Percentiles rank a stretch among this genome's conserved stretches.
Conservation (phyloP, 1,140 invertebrate genomes). For the Penaeus chinensis region DNA sequence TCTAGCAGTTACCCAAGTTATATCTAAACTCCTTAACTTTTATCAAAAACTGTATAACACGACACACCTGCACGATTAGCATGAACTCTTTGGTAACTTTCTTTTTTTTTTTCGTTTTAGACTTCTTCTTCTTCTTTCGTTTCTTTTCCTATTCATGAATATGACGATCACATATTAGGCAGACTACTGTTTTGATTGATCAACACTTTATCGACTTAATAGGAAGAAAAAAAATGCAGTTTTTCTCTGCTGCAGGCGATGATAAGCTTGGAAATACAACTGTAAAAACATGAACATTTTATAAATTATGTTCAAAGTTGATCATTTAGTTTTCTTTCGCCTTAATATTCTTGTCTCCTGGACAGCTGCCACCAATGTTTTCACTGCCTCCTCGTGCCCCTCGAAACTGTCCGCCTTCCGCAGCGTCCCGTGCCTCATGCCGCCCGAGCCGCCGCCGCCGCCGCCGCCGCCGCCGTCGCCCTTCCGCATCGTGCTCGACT, state of each 20-base stretch:
- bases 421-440: constrained; percentile 69
- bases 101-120: not conserved
- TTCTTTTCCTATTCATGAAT: not conserved
- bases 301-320: not conserved
- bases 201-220: constrained; percentile 34
- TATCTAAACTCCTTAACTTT: not conserved
- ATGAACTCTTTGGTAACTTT: constrained; percentile 28
- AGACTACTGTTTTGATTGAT: constrained; percentile 18
- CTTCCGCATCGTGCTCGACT: constrained; percentile 63
- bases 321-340: constrained; percentile 65
- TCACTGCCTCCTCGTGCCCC: constrained; percentile 79
- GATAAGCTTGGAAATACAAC: constrained; percentile 45
- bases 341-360: constrained; percentile 75
- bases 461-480: constrained; percentile 62
- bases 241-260: constrained; percentile 45
- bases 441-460: constrained; percentile 65
- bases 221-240: constrained; percentile 24
- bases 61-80: constrained; percentile 6
- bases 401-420: constrained; percentile 78
- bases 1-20: not conserved
- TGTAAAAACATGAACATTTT: constrained; percentile 37
- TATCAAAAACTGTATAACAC: constrained; percentile 23
- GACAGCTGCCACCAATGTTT: constrained; percentile 78
- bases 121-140: not conserved
- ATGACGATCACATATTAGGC: constrained; percentile 5